A percentile compares a stretch with the other conserved stretches of the same genome.
phyloP scores from a whole-genome alignment of 2,888 invertebrate species.

The Caenorhabditis zanzibari region DNA sequence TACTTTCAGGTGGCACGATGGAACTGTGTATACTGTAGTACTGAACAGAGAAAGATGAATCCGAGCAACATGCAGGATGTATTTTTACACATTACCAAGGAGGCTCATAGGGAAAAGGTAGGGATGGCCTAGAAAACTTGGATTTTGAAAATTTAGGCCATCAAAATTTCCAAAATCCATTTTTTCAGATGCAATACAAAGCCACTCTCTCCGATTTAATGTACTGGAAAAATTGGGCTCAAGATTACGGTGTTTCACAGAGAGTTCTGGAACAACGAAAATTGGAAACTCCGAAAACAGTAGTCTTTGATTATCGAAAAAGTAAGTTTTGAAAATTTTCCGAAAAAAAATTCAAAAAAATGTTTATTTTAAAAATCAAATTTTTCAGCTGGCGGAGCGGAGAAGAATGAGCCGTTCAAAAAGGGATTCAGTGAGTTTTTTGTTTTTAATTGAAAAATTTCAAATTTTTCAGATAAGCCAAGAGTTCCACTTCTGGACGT shows the following conservation, averaged over 20 bases:
- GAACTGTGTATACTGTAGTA: not conserved
- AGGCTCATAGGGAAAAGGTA: not conserved
- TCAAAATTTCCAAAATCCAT: not conserved
- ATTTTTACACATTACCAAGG: not conserved
- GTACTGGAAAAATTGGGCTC: not conserved
- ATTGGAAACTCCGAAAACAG: not conserved
- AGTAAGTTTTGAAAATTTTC: not conserved
- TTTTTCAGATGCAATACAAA: constrained; percentile 2
- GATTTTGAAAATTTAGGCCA: too few relatives aligned
- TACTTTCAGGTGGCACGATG: not conserved
- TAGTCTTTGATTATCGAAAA: not conserved
- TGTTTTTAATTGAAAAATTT: not conserved
- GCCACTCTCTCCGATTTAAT: not conserved
- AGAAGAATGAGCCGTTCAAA: not conserved
- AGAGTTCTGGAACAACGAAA: not conserved
- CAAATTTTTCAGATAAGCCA: constrained; percentile 11
- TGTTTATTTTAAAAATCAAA: too few relatives aligned
- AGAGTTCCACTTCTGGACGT: constrained; percentile 31
- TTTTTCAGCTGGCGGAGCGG: not conserved
- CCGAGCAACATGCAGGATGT: not conserved
- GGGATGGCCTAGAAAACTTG: not conserved
- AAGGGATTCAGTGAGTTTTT: not conserved
- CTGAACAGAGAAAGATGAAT: not conserved
- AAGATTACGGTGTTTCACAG: not conserved
- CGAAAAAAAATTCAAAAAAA: too few relatives aligned